Conservation (phyloP, 2,113 vertebrate species). For the Scomber japonicus region DNA sequence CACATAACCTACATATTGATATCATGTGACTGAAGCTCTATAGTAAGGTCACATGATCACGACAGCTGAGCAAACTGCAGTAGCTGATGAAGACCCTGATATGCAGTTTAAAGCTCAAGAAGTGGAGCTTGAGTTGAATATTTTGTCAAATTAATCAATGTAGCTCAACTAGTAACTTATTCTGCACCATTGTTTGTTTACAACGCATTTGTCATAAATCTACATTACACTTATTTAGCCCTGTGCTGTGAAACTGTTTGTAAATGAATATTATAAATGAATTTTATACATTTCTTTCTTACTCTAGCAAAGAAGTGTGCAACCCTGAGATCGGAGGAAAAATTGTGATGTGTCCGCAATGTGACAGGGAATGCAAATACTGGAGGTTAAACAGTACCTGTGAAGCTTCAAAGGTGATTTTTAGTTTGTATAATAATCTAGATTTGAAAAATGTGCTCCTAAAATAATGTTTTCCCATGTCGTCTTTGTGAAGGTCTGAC, state of each 20-base stretch:
- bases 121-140: no score
- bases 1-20: no score
- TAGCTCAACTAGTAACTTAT: not conserved
- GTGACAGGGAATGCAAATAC: slow-evolving; percentile 90
- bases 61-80: not conserved
- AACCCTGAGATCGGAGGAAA: slow-evolving; percentile 90
- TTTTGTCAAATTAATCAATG: no score
- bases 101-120: not conserved
- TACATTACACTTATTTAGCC: not conserved
- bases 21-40: not conserved
- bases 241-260: not conserved
- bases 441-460: not conserved
- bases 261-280: not conserved
- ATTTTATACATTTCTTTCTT: not conserved
- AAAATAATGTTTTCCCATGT: not conserved
- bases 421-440: not conserved
- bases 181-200: not conserved
- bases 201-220: no score
- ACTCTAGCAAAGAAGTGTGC: slow-evolving; percentile 92
- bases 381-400: slow-evolving; percentile 95
- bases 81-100: not conserved
- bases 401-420: slow-evolving; percentile 91
- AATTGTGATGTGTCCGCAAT: slow-evolving; percentile 96
- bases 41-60: no score
- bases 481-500: no score